These are phyloP conservation scores for Oriolus oriolus DNA, from an alignment of 2,113 vertebrate species.

Conservation along the genomic window DNA sequence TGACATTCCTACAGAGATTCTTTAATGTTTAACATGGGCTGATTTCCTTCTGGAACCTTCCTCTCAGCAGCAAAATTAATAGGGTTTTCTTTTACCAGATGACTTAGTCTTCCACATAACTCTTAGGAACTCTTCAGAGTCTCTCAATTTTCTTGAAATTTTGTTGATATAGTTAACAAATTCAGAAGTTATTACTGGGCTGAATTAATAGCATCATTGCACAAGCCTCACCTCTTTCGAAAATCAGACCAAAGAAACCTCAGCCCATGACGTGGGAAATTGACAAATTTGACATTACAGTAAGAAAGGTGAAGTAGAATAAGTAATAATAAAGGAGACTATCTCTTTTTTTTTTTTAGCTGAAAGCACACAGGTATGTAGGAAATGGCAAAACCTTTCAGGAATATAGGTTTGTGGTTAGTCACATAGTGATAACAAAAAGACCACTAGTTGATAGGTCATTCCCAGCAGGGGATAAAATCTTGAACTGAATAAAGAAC, in stretches of 20 bases:
- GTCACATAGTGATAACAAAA: neutral
- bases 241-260: neutral
- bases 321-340: neutral
- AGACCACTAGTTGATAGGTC: neutral
- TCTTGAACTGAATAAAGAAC: neutral
- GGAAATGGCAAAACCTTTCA: neutral
- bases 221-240: neutral
- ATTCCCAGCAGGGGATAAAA: neutral
- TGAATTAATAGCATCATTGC: neutral
- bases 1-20: neutral
- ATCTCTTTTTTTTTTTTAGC: neutral
- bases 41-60: neutral
- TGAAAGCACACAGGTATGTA: neutral
- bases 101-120: neutral
- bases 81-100: neutral
- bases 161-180: neutral
- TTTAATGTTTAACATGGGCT: neutral
- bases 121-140: neutral
- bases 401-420: neutral
- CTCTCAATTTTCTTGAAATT: neutral
- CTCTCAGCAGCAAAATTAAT: neutral
- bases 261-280: neutral
- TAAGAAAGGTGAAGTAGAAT: neutral
- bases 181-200: neutral
- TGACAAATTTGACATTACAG: neutral